Percentiles rank a stretch among this genome's conserved stretches.
Evolutionary conservation across 2,888 invertebrate genomes (phyloP).

Genomic region (Muscina levida): DNA sequence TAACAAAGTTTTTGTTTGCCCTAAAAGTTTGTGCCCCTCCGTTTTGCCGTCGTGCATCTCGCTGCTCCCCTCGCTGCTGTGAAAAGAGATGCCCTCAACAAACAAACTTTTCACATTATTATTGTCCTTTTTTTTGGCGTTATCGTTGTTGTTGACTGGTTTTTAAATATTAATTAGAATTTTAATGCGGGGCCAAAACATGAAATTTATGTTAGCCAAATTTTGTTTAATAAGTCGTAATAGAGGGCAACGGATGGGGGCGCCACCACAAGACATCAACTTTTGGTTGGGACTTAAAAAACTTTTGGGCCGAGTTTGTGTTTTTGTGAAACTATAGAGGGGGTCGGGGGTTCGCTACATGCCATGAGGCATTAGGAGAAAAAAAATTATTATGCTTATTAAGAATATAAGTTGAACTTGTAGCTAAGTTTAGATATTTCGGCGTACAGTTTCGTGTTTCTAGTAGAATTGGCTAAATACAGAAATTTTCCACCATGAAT

Average conservation of each 20-base stretch:
- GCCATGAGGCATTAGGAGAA: too few species aligned
- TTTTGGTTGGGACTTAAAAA: slow-evolving; percentile 2
- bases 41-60: neutral
- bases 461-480: too few species aligned
- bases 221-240: slow-evolving; percentile 1
- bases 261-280: neutral
- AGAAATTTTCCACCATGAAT: too few species aligned
- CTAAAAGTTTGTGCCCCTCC: slow-evolving; percentile 21
- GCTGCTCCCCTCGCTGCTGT: too few species aligned
- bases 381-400: too few species aligned
- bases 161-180: slow-evolving; percentile 26
- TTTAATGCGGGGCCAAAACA: slow-evolving; percentile 11
- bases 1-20: slow-evolving; percentile 5
- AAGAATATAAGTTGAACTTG: too few species aligned
- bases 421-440: too few species aligned
- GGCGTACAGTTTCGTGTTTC: too few species aligned
- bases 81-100: neutral
- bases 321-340: too few species aligned
- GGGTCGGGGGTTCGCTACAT: too few species aligned
- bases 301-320: too few species aligned
- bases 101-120: slow-evolving; percentile 19
- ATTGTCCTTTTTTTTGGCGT: slow-evolving; percentile 6
- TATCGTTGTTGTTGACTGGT: neutral
- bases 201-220: neutral
- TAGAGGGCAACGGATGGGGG: neutral